Base-by-base conservation (phyloP, 2,113 vertebrate species). In the Triplophysa tibetana region DNA sequence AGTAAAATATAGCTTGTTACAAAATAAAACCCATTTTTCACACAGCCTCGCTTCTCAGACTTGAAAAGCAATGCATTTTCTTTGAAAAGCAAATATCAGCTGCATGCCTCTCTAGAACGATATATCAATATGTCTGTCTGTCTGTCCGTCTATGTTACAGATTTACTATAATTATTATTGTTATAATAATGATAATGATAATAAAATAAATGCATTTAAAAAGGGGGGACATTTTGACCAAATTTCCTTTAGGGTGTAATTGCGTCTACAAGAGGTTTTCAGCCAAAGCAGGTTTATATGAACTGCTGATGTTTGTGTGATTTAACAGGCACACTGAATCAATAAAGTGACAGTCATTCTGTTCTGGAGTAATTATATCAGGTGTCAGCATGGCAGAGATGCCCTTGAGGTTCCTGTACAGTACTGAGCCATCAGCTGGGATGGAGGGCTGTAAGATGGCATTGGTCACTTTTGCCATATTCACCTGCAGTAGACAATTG, bases 1-100 rank as follows among this genome's bases (percentile, higher is more conserved):
- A 75, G 70, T 79, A 64, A 79, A 83, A 80, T 76, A 75, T 58
- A 83, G 63, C 70, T 64, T 19, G 67, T 63, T 79, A 52, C 19
- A 64, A 62, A 70, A 69, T 68, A 23, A 64, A 67, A 17, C 26
- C 1, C 54, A 54, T 62, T 78, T 74, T 43, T 67, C 3, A 54
- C 45, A 61, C 19, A 60, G 33, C 26, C 26, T 70, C 50, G 12
- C 2, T 2, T 8, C 11, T 19, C 17, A 6, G 17, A 70, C 16
- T 38, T 56, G 17, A 56, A 56, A 56, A 38, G 50, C 48, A n/a
- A 70, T 29, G 10, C 9, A 4, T 38, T 56, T 11, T 2, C 50
- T 54, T 56, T 58, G 54, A 58, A 58, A 58, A 58, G n/a, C 54
- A 58, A 2, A 5, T 58, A 24, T 70, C 1, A n/a, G 26, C 33